phyloP scores from a whole-genome alignment of 2,113 vertebrate species.

The Athene noctua region DNA sequence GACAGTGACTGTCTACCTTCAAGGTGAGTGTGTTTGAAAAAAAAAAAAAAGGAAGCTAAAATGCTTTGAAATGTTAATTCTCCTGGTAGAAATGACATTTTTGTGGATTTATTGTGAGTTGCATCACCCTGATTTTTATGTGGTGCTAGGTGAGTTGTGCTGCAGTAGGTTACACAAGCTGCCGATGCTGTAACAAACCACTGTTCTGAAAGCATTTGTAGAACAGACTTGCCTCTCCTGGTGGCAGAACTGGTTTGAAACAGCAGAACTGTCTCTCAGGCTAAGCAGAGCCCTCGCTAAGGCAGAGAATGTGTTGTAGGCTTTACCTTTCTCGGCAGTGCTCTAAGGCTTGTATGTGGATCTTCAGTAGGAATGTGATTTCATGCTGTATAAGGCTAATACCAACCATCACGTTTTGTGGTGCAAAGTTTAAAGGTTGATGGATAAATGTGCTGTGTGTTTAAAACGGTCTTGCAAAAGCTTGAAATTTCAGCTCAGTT shows the following conservation, averaged over 20 bases:
- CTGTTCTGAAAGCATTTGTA: not conserved
- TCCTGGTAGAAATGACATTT: not conserved
- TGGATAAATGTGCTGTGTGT: not conserved
- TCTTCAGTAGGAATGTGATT: not conserved
- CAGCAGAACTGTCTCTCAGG: not conserved
- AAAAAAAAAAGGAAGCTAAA: not conserved
- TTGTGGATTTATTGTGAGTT: not conserved
- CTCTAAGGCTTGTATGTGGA: not conserved
- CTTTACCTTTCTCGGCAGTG: not conserved
- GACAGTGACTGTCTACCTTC: not conserved
- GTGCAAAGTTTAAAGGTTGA: not conserved
- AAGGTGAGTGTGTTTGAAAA: not conserved
- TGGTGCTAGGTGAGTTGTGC: not conserved
- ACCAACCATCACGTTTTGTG: not conserved
- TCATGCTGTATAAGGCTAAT: not conserved
- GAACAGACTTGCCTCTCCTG: not conserved
- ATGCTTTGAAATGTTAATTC: not conserved
- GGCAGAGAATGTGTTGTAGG: not conserved
- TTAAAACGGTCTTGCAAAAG: not conserved
- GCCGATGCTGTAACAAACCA: not conserved
- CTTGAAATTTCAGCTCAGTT: not conserved
- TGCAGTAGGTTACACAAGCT: not conserved
- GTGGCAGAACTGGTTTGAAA: not conserved
- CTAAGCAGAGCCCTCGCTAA: not conserved
- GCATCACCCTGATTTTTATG: too few species aligned